A percentile compares a stretch with the other conserved stretches of the same genome.
Conservation (phyloP, 2,888 invertebrate species). For the Nebria brevicollis region DNA sequence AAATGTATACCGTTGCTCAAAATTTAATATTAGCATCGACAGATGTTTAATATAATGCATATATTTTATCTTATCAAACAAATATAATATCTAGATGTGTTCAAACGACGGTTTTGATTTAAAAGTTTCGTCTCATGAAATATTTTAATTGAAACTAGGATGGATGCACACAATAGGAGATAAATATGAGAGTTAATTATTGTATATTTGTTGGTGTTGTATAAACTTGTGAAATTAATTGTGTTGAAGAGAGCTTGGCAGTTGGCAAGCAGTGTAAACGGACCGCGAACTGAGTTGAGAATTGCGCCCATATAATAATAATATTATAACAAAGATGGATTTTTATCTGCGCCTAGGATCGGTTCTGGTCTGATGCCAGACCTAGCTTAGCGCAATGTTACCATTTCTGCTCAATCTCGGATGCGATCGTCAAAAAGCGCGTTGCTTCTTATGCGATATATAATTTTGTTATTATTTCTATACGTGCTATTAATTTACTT, state of each 20-base stretch:
- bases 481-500: not conserved
- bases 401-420: not conserved
- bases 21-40: not conserved
- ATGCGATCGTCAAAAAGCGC: not conserved
- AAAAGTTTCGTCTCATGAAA: too few species aligned
- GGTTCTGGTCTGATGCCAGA: slow-evolving; percentile 31
- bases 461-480: not conserved
- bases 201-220: not conserved
- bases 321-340: slow-evolving; percentile 44
- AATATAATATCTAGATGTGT: too few species aligned
- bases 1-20: not conserved
- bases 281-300: slow-evolving; percentile 29
- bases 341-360: slow-evolving; percentile 36
- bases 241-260: slow-evolving; percentile 26
- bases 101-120: too few species aligned
- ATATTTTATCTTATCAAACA: too few species aligned
- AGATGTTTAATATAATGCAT: too few species aligned
- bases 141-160: too few species aligned
- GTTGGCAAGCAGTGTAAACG: slow-evolving; percentile 37
- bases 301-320: slow-evolving; percentile 37
- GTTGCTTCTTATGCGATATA: not conserved
- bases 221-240: slow-evolving; percentile 35
- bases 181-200: too few species aligned
- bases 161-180: too few species aligned
- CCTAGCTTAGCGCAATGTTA: not conserved